These are phyloP conservation scores for Empidonax alnorum DNA, from an alignment of 2,113 vertebrate species.

Conservation along the genomic window DNA sequence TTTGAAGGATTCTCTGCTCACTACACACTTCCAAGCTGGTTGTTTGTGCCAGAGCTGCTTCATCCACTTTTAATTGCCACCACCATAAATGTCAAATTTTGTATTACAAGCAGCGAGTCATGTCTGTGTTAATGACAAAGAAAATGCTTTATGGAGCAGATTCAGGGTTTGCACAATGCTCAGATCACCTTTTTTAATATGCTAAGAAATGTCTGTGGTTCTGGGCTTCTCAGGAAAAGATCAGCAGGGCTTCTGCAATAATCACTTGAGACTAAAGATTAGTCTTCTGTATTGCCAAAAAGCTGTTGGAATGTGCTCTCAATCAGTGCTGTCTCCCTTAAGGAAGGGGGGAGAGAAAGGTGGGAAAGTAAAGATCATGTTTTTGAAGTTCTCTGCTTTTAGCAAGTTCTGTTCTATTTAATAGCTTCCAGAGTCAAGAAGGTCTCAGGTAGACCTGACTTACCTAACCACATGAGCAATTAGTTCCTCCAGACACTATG, in stretches of 20 bases:
- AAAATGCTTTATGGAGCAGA: constrained; percentile 41
- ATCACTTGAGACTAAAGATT: constrained; percentile 30
- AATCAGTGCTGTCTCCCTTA: constrained; percentile 20
- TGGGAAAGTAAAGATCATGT: constrained; percentile 20
- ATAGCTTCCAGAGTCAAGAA: constrained; percentile 73
- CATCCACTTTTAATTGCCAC: constrained; percentile 15
- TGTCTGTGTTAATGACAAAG: constrained; percentile 55
- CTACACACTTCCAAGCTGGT: background rate
- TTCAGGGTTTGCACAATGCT: constrained; percentile 30
- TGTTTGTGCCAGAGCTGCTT: constrained; percentile 38
- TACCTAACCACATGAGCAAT: constrained; percentile 70
- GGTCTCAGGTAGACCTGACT: constrained; percentile 70
- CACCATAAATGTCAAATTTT: constrained; percentile 27
- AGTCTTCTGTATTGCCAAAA: constrained; percentile 33
- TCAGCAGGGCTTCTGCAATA: constrained; percentile 39
- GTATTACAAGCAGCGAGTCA: constrained; percentile 45
- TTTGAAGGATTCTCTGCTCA: background rate
- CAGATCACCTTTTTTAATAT: constrained; percentile 23
- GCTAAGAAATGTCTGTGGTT: constrained; percentile 45
- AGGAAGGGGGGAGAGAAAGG: background rate
- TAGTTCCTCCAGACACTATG: constrained; percentile 63
- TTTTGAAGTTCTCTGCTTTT: constrained; percentile 70
- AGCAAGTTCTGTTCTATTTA: constrained; percentile 72
- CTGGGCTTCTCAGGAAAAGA: constrained; percentile 61
- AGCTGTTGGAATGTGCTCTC: constrained; percentile 22